Base-by-base conservation (phyloP, 2,888 invertebrate species). In the Dynastes grantii region DNA sequence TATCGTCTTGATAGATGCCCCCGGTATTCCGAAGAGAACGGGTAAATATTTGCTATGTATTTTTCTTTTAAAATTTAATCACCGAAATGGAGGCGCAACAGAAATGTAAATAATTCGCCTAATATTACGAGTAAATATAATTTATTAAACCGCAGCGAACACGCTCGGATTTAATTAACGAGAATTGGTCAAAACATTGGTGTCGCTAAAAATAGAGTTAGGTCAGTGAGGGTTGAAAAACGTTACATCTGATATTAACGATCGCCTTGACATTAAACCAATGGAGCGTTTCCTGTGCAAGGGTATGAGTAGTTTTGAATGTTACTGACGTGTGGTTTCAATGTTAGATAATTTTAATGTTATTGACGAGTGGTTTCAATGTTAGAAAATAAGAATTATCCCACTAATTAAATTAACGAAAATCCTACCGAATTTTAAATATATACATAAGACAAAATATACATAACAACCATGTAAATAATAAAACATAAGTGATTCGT, bases 121-220 rank as follows among this genome's bases (percentile, higher is more conserved):
- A 63, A 32, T 63, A 63, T 63, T 63, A 63, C 11, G 27, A 11
- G 22, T 9, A 8, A 8, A 16, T 22, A 16, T 63, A 63, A 67
- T 67, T 67, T 67, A 67, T 49, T 67, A 49, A 45, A 67, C 49
- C 8, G 27, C 40, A 13, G 67, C 45, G 16, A 49, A 67, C 67
- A 63, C 63, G 63, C 29, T 63, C 63, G 13, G 67, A 49, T 67
- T 45, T 67, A 67, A 67, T 67, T 45, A 67, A 67, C n/a, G 67
- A 16, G 22, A 45, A 45, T 67, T 45, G 67, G 27, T 9, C 45
- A 67, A 67, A 67, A 67, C 49, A 45, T 67, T 45, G 67, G 67
- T 22, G 5, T 27, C 45, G 40, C 45, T 45, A 67, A 67, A 67
- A 67, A 67, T 67, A 67, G 67, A n/a, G 16, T 49, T 22, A 67